Conservation (phyloP, 2,113 vertebrate species). For the Tetrao urogallus region DNA sequence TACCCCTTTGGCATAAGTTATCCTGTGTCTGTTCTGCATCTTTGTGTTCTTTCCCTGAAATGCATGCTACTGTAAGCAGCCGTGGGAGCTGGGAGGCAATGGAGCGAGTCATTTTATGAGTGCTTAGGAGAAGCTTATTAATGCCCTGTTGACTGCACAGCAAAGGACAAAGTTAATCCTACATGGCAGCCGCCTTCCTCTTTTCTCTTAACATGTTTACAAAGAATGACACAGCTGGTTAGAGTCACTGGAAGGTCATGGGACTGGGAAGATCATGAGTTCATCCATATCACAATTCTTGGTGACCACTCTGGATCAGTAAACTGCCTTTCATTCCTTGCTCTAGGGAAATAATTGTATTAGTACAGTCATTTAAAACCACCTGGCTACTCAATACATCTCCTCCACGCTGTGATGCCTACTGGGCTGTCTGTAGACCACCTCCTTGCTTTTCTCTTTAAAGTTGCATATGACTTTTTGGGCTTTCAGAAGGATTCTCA, state of each 20-base stretch:
- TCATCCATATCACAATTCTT: accelerated
- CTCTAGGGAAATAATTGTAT: not conserved
- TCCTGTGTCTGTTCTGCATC: not conserved
- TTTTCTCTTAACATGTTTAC: accelerated
- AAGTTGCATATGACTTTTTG: accelerated
- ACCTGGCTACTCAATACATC: not conserved
- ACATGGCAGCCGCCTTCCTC: not conserved
- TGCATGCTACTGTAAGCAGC: not conserved
- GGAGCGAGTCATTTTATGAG: not conserved
- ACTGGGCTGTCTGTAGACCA: not conserved
- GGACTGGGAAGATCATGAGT: accelerated
- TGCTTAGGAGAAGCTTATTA: not conserved
- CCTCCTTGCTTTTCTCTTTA: not conserved
- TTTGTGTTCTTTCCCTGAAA: not conserved
- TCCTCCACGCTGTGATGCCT: not conserved
- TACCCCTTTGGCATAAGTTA: not conserved
- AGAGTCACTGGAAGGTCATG: not conserved
- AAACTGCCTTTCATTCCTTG: not conserved
- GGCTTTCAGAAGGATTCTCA: accelerated
- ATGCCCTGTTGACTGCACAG: not conserved
- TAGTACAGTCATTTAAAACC: not conserved
- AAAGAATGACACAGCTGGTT: not conserved
- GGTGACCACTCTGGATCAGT: accelerated
- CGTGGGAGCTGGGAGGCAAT: not conserved
- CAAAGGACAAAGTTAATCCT: not conserved